Percentiles rank a stretch among this genome's conserved stretches.
phyloP scores from a whole-genome alignment of 2,888 invertebrate genomes.

The Scaptomyza caliginosa region DNA sequence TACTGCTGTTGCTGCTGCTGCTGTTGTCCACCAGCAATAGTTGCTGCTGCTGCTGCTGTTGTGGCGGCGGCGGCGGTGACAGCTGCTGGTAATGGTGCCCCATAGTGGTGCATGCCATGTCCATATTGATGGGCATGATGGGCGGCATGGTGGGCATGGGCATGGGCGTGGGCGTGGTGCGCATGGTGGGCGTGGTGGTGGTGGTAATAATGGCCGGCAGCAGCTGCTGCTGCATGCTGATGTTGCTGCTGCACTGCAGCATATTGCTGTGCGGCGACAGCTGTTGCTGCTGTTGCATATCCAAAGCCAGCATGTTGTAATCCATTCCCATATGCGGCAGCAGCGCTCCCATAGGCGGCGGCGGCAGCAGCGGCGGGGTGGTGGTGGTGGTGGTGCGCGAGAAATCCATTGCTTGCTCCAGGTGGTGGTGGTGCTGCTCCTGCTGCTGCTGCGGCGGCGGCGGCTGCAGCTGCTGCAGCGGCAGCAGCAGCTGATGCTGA shows the following conservation, averaged over 20 bases:
- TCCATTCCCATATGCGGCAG: conserved; percentile 80
- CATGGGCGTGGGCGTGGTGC: conserved; percentile 40
- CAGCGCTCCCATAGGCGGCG: conserved; percentile 77
- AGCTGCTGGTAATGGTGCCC: conserved; percentile 72
- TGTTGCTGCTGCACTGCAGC: conserved; percentile 68
- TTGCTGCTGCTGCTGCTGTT: conserved; percentile 67
- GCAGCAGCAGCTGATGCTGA: conserved; percentile 20
- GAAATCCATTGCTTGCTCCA: conserved; percentile 78
- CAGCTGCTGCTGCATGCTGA: conserved; percentile 70
- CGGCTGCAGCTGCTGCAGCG: conserved; percentile 35
- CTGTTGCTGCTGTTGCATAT: conserved; percentile 80
- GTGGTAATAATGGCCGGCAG: conserved; percentile 84
- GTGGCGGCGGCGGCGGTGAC: conserved; percentile 84
- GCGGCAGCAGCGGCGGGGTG: conserved; percentile 75
- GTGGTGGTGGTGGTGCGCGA: conserved; percentile 70
- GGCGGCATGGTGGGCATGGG: conserved; percentile 67
- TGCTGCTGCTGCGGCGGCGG: conserved; percentile 50
- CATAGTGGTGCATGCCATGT: conserved; percentile 81
- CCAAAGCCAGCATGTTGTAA: conserved; percentile 84
- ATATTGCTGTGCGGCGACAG: conserved; percentile 75
- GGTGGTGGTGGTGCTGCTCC: conserved; percentile 65
- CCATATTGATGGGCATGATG: conserved; percentile 61
- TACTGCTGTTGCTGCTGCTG: conserved; percentile 47
- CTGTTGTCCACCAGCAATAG: conserved; percentile 60
- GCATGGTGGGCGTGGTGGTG: conserved; percentile 65